Conservation (phyloP, 2,113 vertebrate genomes). For the Thunnus thynnus region DNA sequence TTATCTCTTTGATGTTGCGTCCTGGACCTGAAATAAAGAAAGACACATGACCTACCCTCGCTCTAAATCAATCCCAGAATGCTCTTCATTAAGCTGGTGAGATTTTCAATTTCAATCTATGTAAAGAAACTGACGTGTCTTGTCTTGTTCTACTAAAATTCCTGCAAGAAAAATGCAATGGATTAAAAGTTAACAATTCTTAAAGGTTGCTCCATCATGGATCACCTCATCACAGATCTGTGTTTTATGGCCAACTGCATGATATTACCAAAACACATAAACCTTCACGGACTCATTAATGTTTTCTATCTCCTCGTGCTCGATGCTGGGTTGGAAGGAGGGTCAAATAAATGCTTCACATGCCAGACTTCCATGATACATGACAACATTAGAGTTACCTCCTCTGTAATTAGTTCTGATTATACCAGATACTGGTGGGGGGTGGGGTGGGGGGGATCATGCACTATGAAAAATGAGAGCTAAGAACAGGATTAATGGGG, state of each 20-base stretch:
- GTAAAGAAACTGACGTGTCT: constrained; percentile 12
- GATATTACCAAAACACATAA: constrained; percentile 53
- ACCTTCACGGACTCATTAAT: constrained; percentile 58
- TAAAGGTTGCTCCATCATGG: constrained; percentile 37
- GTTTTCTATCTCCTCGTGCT: constrained; percentile 12
- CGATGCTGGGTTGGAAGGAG: constrained; percentile 3
- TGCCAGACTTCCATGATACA: constrained; percentile 26
- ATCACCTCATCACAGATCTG: constrained; percentile 10
- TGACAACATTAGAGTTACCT: constrained; percentile 13
- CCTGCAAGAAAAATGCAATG: background rate
- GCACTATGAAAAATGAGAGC: constrained; percentile 18
- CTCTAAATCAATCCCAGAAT: constrained; percentile 55
- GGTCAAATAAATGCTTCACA: constrained; percentile 35
- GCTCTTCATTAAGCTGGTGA: constrained; percentile 30
- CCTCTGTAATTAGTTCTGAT: constrained; percentile 46
- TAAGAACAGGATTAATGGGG: constrained; percentile 25
- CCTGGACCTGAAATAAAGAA: constrained; percentile 56
- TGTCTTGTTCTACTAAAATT: background rate
- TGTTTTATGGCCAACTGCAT: constrained; percentile 44
- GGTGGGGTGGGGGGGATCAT: background rate
- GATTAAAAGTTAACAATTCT: constrained; percentile 18
- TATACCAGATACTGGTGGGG: background rate
- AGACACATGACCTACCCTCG: constrained; percentile 29
- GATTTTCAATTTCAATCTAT: constrained; percentile 35
- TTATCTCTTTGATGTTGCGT: constrained; percentile 65